Evolutionary conservation across 2,797 vertebrate genomes (phyloP).

Genomic region (Diplodus sargus): DNA sequence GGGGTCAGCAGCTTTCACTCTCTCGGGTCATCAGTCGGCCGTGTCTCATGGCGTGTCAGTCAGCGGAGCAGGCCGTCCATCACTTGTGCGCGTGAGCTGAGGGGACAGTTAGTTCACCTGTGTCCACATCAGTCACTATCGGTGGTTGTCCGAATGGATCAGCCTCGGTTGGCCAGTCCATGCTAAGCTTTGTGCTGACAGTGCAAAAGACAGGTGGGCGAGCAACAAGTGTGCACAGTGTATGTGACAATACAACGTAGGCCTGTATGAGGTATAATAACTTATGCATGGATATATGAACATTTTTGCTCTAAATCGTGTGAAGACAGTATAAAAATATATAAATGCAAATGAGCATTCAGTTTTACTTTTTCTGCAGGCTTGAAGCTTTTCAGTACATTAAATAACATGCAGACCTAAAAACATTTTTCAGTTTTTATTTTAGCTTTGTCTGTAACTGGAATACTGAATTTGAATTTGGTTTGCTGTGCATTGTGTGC

Average conservation of each 20-base stretch:
- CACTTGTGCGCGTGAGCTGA: constrained; percentile 24
- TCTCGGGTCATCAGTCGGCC: constrained; percentile 22
- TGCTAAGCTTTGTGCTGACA: constrained; percentile 58
- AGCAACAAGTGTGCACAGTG: constrained; percentile 56
- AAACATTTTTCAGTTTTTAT: constrained; percentile 23
- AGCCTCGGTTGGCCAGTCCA: constrained; percentile 37
- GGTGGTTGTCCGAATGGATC: constrained; percentile 60
- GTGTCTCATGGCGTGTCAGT: constrained; percentile 44
- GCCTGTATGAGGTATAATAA: too few species aligned
- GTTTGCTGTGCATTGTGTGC: constrained; percentile 20
- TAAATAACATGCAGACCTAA: constrained; percentile 11
- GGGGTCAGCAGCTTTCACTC: constrained; percentile 76
- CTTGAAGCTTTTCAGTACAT: not conserved
- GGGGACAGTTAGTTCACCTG: constrained; percentile 40
- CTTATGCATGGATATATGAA: not conserved
- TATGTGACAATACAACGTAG: not conserved
- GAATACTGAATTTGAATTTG: constrained; percentile 33
- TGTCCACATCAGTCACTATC: constrained; percentile 39
- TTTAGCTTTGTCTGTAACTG: constrained; percentile 1
- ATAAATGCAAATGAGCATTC: constrained; percentile 10
- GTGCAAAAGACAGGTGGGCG: constrained; percentile 36
- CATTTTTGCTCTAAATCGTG: not conserved
- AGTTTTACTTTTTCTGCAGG: not conserved
- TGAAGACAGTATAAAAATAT: not conserved
- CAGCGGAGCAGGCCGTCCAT: constrained; percentile 32